These are phyloP conservation scores for Eulemur mongoz DNA, from an alignment of 2,797 vertebrate genomes.

Conservation along the genomic window DNA sequence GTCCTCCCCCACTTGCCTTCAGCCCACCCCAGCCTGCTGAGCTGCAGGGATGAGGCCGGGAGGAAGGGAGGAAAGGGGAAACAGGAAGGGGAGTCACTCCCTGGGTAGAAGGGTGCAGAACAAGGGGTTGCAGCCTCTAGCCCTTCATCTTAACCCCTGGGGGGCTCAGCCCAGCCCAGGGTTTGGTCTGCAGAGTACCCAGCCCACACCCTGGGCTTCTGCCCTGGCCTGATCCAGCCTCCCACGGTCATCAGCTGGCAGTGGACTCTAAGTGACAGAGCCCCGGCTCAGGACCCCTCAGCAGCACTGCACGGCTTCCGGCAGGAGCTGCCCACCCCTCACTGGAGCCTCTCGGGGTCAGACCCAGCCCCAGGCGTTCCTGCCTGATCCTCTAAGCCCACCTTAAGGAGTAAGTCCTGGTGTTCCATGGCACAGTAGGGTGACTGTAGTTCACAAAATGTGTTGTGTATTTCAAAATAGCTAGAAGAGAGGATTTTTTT, in stretches of 20 bases:
- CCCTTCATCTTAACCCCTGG: background rate
- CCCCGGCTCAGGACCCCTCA: background rate
- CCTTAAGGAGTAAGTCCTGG: background rate
- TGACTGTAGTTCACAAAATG: background rate
- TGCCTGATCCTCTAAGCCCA: background rate
- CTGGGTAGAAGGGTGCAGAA: background rate
- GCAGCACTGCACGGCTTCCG: background rate
- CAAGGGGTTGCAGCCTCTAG: background rate
- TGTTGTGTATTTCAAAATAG: background rate
- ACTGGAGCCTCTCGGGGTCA: background rate
- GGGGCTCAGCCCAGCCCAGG: background rate
- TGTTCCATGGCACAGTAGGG: background rate
- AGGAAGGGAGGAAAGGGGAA: background rate
- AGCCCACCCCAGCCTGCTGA: background rate
- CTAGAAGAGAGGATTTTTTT: background rate
- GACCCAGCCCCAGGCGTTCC: background rate
- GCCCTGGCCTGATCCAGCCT: background rate
- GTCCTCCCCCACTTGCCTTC: background rate
- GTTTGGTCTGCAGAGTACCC: background rate
- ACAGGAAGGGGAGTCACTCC: background rate
- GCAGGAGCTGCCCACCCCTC: background rate
- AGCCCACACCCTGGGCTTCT: background rate
- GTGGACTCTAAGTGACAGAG: background rate
- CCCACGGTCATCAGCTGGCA: rapidly evolving
- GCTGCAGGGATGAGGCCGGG: background rate